Conservation (phyloP, 2,888 invertebrate genomes). For the Cantharis rustica region DNA sequence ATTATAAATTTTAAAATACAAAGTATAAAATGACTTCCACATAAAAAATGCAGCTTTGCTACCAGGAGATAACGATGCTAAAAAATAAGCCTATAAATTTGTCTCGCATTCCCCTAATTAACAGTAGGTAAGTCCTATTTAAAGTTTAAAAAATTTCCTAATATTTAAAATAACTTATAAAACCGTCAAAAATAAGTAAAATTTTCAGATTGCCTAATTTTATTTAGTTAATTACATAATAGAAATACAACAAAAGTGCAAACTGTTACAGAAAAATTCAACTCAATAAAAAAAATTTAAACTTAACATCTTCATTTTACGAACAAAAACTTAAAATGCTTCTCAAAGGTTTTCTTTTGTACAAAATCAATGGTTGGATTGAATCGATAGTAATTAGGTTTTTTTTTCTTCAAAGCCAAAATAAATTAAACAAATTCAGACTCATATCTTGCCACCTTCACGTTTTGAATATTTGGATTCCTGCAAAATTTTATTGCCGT, state of each 20-base stretch:
- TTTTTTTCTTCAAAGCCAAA: background rate
- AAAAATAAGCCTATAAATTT: no score
- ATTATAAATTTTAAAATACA: no score
- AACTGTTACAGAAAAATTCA: background rate
- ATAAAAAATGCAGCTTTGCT: no score
- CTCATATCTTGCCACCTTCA: background rate
- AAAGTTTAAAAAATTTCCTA: no score
- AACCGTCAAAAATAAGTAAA: background rate
- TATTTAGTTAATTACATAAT: background rate
- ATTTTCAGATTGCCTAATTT: background rate
- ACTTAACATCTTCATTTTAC: background rate
- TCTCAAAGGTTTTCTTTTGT: background rate
- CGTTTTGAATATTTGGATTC: background rate
- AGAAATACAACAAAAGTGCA: background rate
- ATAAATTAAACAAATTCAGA: background rate
- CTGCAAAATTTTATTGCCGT: background rate
- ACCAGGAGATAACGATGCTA: no score
- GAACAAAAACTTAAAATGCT: background rate
- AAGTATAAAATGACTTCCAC: no score
- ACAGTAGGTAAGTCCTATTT: no score
- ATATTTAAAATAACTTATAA: background rate
- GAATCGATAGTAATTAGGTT: background rate
- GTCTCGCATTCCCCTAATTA: no score
- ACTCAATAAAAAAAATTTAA: background rate
- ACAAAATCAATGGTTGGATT: background rate